A percentile compares a stretch with the other conserved stretches of the same genome.
Conservation (phyloP, 2,113 vertebrate genomes). For the Salminus brasiliensis region DNA sequence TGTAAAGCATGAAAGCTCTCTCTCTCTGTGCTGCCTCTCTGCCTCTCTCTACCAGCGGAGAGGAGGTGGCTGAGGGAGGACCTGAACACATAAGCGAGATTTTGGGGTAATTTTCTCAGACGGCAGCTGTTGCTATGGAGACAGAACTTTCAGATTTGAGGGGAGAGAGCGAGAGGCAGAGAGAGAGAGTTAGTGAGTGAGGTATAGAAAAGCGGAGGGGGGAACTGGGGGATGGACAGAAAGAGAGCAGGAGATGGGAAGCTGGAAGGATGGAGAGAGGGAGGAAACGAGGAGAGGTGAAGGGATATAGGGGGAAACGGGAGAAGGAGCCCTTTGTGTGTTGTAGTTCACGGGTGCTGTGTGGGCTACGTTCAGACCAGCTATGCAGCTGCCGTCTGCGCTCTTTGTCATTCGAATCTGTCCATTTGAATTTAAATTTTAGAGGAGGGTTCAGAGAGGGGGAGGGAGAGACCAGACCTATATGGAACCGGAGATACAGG, state of each 20-base stretch:
- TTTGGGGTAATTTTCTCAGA: constrained; percentile 77
- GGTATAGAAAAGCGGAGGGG: constrained; percentile 41
- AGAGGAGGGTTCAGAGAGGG: background rate
- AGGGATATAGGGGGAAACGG: constrained; percentile 23
- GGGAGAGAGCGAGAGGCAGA: constrained; percentile 47
- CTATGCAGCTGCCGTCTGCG: constrained; percentile 26
- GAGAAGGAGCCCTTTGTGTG: constrained; percentile 39
- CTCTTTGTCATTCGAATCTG: constrained; percentile 21
- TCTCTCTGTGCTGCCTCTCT: constrained; percentile 49
- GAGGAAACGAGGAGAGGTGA: constrained; percentile 44
- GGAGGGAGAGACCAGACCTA: background rate
- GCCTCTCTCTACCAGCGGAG: constrained; percentile 37
- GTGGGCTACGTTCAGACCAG: background rate
- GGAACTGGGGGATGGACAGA: constrained; percentile 65
- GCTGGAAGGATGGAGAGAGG: constrained; percentile 35
- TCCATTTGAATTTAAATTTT: constrained; percentile 33
- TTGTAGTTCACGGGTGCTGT: constrained; percentile 4
- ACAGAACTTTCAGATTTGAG: constrained; percentile 77
- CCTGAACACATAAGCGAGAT: constrained; percentile 58
- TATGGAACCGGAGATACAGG: background rate
- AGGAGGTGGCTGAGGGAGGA: constrained; percentile 27
- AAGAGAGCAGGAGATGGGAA: constrained; percentile 49
- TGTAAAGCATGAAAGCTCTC: constrained; percentile 54
- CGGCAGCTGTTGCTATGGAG: constrained; percentile 79
- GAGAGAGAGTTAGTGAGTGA: constrained; percentile 42